phyloP scores from a whole-genome alignment of 2,888 invertebrate genomes.

The Mimachlamys varia region DNA sequence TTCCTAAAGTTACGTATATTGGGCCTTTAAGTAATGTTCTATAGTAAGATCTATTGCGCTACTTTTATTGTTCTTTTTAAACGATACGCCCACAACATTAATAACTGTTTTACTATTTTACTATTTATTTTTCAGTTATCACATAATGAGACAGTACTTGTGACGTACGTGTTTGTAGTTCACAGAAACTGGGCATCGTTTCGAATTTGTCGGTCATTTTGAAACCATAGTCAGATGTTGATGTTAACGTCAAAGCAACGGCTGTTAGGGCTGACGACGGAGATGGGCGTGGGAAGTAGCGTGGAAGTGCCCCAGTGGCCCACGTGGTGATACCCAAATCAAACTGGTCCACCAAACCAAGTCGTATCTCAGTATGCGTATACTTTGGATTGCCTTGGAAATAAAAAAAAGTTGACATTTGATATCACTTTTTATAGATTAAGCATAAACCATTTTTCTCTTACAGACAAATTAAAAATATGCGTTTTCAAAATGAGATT shows the following conservation, averaged over 20 bases:
- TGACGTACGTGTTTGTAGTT: neutral
- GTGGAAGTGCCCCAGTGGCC: neutral
- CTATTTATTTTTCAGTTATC: no score
- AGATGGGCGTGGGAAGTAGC: neutral
- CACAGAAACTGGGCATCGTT: neutral
- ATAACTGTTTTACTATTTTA: no score
- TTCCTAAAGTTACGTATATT: no score
- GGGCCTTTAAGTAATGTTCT: no score
- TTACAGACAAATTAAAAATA: no score
- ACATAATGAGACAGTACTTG: no score
- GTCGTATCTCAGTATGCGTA: neutral
- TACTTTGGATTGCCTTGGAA: slow-evolving; percentile 10
- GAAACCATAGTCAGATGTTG: neutral
- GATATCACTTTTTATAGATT: no score
- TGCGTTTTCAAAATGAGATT: no score
- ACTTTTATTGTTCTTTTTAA: no score
- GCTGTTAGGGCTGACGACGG: neutral
- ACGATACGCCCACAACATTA: no score
- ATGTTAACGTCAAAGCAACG: neutral
- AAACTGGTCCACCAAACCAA: neutral
- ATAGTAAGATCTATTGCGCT: no score
- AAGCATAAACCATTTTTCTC: no score
- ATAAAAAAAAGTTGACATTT: neutral
- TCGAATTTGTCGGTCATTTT: neutral
- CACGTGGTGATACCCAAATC: neutral